Base-by-base conservation (phyloP, 1,140 invertebrate genomes). In the Lepidotrigona ventralis region DNA sequence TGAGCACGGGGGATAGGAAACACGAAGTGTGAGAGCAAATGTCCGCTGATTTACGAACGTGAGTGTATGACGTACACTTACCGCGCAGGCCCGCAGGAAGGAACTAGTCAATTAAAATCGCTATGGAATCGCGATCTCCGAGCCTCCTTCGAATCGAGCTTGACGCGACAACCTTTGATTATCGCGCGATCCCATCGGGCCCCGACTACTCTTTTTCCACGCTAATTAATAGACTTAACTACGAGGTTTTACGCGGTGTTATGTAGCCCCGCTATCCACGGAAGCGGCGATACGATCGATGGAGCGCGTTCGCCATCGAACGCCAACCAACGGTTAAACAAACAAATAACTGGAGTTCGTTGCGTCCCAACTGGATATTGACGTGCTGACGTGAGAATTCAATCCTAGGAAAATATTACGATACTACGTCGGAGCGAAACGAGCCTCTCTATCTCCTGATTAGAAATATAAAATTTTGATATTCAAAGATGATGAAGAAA, bases 61-160 rank as follows among this genome's bases (percentile, higher is more conserved):
- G 39, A 0, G 39, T 46, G 58, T n/a, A 39, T 21, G 15, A 46
- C n/a, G n/a, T 33, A 33, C 33, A 33, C 33, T 33, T 33, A 3
- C 33, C 33, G 33, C 33, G 33, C 33, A n/a, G 39, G 46, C n/a
- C 46, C 33, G 79, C 60, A 75, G 79, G 79, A 81, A 81, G 79
- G 79, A 75, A 75, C 71, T 56, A 26, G 60, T 74, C 79, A 46
- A 81, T 81, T 75, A 75, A 56, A 66, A 81, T 64, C 17, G 26
- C 79, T 56, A 33, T 8, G 46, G 70, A 81, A 51, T 81, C 79
- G 70, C 58, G 23, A 70, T 58, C 23, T 19, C 9, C n/a, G 26
- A 51, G 19, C 21, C 51, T 51, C 21, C 39, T 29, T 26, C n/a
- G 72, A 39, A 58, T 53, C 71, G 53, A 46, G 56, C 21, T 17